Evolutionary conservation across 2,113 vertebrate species (phyloP).

Genomic region (Indicator indicator): DNA sequence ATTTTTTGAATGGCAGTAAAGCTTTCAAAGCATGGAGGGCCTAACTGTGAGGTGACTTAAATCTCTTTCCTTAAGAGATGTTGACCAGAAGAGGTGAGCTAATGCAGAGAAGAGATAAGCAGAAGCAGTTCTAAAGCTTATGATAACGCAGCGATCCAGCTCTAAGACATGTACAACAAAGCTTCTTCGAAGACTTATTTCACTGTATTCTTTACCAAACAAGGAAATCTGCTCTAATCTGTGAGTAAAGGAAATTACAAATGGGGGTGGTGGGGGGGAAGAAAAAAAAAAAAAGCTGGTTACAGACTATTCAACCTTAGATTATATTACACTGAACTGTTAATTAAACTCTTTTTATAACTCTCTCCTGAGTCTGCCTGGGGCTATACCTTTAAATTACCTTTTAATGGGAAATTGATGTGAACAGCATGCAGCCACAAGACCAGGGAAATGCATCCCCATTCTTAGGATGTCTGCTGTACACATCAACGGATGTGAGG

Average conservation of each 20-base stretch:
- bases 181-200: constrained; percentile 47
- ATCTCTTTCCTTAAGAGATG: not conserved
- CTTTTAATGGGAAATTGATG: constrained; percentile 63
- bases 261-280: not conserved
- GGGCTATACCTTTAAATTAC: constrained; percentile 57
- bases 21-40: not conserved
- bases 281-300: constrained; percentile 43
- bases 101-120: not conserved
- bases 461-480: constrained; percentile 33
- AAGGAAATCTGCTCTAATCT: constrained; percentile 62
- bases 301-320: constrained; percentile 52
- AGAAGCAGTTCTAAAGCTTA: not conserved
- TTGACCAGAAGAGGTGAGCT: constrained; percentile 4
- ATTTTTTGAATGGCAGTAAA: not conserved
- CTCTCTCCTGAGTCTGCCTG: constrained; percentile 48
- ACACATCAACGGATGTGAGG: constrained; percentile 53
- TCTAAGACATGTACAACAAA: constrained; percentile 7
- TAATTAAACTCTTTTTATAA: constrained; percentile 73
- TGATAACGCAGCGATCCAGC: not conserved
- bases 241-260: constrained; percentile 53
- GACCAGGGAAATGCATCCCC: constrained; percentile 46
- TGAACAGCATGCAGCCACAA: constrained; percentile 57
- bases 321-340: constrained; percentile 67
- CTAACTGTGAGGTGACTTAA: not conserved
- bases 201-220: constrained; percentile 36